Conservation (phyloP, 2,113 vertebrate species). For the Xiphophorus hellerii region DNA sequence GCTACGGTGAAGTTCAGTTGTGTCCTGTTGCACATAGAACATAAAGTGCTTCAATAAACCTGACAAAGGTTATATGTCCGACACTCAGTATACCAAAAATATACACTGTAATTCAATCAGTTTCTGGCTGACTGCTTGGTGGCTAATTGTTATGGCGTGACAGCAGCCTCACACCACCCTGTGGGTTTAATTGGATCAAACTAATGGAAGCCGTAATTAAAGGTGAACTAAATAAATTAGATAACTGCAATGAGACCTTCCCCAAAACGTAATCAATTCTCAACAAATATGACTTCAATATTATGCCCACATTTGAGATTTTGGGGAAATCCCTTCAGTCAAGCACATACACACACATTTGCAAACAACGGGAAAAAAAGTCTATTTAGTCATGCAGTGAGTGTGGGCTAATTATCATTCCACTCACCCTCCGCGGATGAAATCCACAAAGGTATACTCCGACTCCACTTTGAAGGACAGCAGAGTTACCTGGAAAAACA, state of each 20-base stretch:
- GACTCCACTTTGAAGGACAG: constrained; percentile 97
- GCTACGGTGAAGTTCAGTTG: constrained; percentile 98
- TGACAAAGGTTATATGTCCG: background rate
- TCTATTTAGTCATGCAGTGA: constrained; percentile 22
- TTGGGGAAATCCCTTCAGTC: constrained; percentile 17
- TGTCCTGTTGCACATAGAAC: constrained; percentile 80
- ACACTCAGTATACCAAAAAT: constrained; percentile 1
- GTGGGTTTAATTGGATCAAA: constrained; percentile 43
- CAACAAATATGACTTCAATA: constrained; percentile 9
- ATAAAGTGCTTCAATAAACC: constrained; percentile 6
- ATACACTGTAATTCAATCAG: background rate
- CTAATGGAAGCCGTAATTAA: constrained; percentile 53
- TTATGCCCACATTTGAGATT: constrained; percentile 12
- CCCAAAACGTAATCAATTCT: background rate
- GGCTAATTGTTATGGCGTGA: constrained; percentile 28
- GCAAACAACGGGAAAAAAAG: constrained; percentile 9
- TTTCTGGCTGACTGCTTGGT: constrained; percentile 15
- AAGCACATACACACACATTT: constrained; percentile 6
- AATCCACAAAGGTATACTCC: constrained; percentile 97
- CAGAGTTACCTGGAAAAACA: constrained; percentile 87
- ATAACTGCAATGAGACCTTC: constrained; percentile 22
- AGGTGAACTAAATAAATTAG: constrained; percentile 55
- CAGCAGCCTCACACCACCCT: constrained; percentile 20
- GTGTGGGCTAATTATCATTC: constrained; percentile 57
- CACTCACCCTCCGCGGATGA: constrained; percentile 97